Base-by-base conservation (phyloP, 2,888 invertebrate species). In the Chrysopilus asiliformis region DNA sequence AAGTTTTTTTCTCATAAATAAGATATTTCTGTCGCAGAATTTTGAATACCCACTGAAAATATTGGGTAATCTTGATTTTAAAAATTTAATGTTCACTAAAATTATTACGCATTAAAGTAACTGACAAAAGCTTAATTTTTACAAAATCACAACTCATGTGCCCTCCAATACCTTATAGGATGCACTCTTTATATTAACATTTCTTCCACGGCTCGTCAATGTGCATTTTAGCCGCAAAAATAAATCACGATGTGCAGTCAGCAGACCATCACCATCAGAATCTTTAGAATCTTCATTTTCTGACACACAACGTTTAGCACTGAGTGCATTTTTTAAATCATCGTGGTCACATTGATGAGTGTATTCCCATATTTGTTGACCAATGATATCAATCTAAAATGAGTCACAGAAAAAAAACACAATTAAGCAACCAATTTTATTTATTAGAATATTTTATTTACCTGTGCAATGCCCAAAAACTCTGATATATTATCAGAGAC, bases 321-420 rank as follows among this genome's bases (percentile, higher is more conserved):
- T 72, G 8, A 74, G 58, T 0, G 71, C 68, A 36, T 74, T 74
- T 26, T 71, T 71, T 20, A 94, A 75, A 64, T 95, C 94, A 19
- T 85, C 85, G 56, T 94, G 93, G 64, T 97, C 97, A 57, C 91
- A 90, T 4, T 89, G 90, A 62, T 95, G 94, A 43, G 83, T 79
- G 64, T 90, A 94, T 54, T 95, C 94, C 64, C 79, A 90, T 26
- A 95, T 75, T 55, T 82, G 87, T 57, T 93, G 89, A 2, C 95
- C 95, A 75, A 95, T 79, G 56, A 95, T 72, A 60, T 95, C 95
- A 71, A 93, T 81, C 94, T 95, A 65, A 29, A 74, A 67, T 43
- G 40, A 45, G 30, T 22, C 33, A 13, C n/a, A 17, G 4, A 4
- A 32, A 24, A 15, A 22, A 24, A 33, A 16, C 13, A 15, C 33